Evolutionary conservation across 2,797 vertebrate genomes (phyloP).

Genomic region (Lemur catta): DNA sequence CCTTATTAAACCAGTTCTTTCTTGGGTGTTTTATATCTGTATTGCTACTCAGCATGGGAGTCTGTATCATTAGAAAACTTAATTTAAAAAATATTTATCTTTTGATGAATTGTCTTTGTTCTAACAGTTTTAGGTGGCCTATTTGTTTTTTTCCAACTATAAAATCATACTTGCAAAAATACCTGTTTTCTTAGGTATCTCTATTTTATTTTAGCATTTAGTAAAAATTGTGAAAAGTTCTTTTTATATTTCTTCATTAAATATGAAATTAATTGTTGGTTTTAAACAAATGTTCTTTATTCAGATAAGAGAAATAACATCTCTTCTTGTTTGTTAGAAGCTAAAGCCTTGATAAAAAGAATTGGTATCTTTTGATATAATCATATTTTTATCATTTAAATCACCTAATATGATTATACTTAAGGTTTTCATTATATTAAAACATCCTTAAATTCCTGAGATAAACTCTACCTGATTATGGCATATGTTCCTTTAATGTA

Average conservation of each 20-base stretch:
- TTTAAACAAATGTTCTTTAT: constrained; percentile 44
- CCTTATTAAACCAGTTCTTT: not conserved
- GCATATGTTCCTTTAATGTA: constrained; percentile 33
- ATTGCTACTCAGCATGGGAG: not conserved
- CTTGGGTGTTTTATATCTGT: not conserved
- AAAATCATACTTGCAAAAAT: not conserved
- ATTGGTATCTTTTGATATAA: constrained; percentile 42
- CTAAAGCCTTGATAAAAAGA: constrained; percentile 5
- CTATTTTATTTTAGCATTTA: constrained; percentile 11
- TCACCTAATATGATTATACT: constrained; percentile 23
- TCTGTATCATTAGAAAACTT: not conserved
- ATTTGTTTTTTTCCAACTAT: not conserved
- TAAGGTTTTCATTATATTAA: constrained; percentile 24
- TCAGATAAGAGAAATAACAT: constrained; percentile 8
- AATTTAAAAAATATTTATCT: constrained; percentile 14
- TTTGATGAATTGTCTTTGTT: constrained; percentile 19
- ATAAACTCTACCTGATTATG: constrained; percentile 6
- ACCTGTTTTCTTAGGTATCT: constrained; percentile 12
- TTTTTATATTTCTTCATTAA: constrained; percentile 36
- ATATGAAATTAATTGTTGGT: constrained; percentile 18
- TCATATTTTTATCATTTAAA: constrained; percentile 46
- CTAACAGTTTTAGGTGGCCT: not conserved
- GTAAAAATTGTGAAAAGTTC: constrained; percentile 23
- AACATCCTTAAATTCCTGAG: constrained; percentile 10
- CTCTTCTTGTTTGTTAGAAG: constrained; percentile 9